Evolutionary conservation across 2,797 vertebrate species (phyloP), one percentile per base, ranked within the genome.

Genomic region (Cossypha dichroa): DNA sequence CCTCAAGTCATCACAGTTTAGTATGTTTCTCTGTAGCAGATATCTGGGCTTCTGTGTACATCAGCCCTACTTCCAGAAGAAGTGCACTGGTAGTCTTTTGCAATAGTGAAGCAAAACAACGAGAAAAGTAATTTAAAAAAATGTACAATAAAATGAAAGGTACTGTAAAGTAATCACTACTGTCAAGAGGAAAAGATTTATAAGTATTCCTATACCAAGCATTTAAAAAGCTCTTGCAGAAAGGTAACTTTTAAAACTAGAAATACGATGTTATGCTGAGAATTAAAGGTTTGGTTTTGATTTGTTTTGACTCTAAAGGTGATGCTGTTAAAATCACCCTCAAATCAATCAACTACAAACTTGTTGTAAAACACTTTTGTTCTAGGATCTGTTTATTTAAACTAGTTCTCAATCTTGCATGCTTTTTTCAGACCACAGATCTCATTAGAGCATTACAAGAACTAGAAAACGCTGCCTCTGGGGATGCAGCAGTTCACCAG

Each of bases 401-500:
- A 94, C 72, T 79, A 77, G 96, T 96, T 96, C 95, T 95, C 94
- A 58, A 97, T 97, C 76, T 94, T 93, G n/a, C 93, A 10, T 97
- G 88, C 92, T 90, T 97, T 97, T 96, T 97, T 90, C 96, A 99
- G 99, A 99, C 99, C 49, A 98, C 98, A 82, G 99, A 99, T 98
- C 98, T 99, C 96, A 99, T 99, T 97, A 99, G 98, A 98, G 99
- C 99, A 70, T 98, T 99, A 92, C 99, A 99, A 98, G 99, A 99
- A 98, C 98, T 99, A 94, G 99, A 99, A 97, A 99, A 99, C 21
- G 99, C 99, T 80, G 99, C 99, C 59, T 99, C 99, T 48, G 98
- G 99, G 46, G 99, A 99, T 96, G 99, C 99, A 74, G 98, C 99
- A 73, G 98, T 99, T 94, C 99, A 99, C 95, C 99, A 99, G 97